Evolutionary conservation across 2,113 vertebrate species (phyloP), one percentile per base, ranked within the genome.

Genomic region (Pelecanoides urinatrix): DNA sequence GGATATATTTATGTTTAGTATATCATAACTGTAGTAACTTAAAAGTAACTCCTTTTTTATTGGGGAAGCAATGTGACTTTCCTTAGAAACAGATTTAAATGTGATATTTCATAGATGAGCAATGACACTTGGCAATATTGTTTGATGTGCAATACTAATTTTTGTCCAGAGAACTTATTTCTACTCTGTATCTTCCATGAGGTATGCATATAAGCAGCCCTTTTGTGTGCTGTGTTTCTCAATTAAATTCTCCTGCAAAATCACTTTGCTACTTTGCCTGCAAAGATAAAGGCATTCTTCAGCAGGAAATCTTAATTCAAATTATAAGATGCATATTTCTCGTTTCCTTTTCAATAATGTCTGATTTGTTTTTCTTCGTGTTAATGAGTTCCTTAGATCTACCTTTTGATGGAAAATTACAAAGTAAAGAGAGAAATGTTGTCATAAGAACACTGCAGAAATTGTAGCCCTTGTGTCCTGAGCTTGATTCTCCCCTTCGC

Each of bases 181-280:
- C 56, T 72, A 25, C 27, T 72, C 61, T 34, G 7, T 36, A 13
- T 84, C 83, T 92, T 81, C 72, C 61, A 79, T 65, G 74, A 85
- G 45, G 27, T 81, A 45, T 59, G 62, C 49, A 50, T 73, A n/a
- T n/a, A 65, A 90, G 81, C 36, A 88, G 22, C 49, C 25, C 45
- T 82, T 96, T 89, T 89, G 58, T 88, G 26, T 89, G 55, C 53
- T 3, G 10, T 90, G 90, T 94, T 97, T 97, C 91, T 91, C 70
- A 76, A 65, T 95, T 96, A 90, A 79, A 90, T 90, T 87, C 49
- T 81, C 53, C 44, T 87, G 26, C 84, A 94, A 76, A 91, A 96
- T 82, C 13, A 0, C 63, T 94, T 88, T 92, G 55, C 82, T 94
- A 4, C 52, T 96, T 91, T 91, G 79, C 79, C 72, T 88, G 65